Conservation (phyloP, 2,797 vertebrate genomes). For the Cynopterus sphinx region DNA sequence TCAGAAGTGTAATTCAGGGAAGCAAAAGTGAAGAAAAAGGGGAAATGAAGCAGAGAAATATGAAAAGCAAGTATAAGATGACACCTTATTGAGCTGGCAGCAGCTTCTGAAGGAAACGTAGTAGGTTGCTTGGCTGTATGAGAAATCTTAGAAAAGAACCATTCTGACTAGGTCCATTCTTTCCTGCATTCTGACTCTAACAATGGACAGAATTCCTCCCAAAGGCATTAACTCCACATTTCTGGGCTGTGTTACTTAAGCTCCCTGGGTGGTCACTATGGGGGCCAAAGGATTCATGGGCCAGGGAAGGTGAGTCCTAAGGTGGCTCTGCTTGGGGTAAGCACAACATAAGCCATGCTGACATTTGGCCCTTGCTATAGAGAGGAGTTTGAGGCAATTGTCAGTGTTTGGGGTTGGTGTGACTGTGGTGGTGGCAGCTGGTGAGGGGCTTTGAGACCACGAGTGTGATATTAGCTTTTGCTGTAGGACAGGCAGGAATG, state of each 20-base stretch:
- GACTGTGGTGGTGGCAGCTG: not conserved
- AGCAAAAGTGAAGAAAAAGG: not conserved
- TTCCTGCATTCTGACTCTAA: not conserved
- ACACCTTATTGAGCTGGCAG: not conserved
- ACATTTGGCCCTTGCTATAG: not conserved
- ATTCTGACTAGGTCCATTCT: not conserved
- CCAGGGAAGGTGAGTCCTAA: too few relatives aligned
- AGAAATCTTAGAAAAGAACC: not conserved
- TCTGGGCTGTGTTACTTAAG: not conserved
- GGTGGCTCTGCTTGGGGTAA: not conserved
- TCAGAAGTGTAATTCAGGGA: not conserved
- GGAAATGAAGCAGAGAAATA: not conserved
- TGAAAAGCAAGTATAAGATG: not conserved
- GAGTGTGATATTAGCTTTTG: not conserved
- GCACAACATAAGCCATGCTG: not conserved
- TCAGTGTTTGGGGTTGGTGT: not conserved
- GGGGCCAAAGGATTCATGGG: not conserved
- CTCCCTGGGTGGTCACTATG: not conserved
- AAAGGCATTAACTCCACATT: not conserved
- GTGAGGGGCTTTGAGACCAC: not conserved
- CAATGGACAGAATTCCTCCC: not conserved
- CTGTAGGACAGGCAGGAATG: not conserved
- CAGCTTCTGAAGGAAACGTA: not conserved
- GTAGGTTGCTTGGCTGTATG: not conserved
- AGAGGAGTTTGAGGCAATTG: not conserved